A percentile compares a stretch with the other conserved stretches of the same genome.
These are phyloP conservation scores for Pterobdella sp. DNA, from an alignment of 2,888 invertebrate genomes.

Conservation along the genomic window DNA sequence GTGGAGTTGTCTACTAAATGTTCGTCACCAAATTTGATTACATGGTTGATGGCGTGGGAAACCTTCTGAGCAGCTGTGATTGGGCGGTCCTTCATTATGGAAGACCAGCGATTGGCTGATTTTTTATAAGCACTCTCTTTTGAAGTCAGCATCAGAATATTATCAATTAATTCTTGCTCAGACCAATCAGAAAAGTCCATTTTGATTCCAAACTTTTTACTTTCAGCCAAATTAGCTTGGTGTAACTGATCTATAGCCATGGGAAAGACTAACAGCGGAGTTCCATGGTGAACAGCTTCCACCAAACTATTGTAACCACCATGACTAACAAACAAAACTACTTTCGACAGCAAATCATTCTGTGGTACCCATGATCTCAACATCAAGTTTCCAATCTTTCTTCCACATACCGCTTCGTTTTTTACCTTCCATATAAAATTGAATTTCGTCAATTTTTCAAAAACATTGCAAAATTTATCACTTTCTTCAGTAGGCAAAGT, in stretches of 20 bases:
- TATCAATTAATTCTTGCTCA: constrained; percentile 25
- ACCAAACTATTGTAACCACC: constrained; percentile 30
- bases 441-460: constrained; percentile 8
- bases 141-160: constrained; percentile 14
- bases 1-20: constrained; percentile 17
- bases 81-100: constrained; percentile 23
- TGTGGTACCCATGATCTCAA: constrained; percentile 31
- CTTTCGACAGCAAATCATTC: constrained; percentile 31
- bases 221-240: constrained; percentile 19
- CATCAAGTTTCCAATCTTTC: constrained; percentile 6
- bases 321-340: constrained; percentile 30
- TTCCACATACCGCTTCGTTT: constrained; percentile 11
- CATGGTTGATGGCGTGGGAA: constrained; percentile 21
- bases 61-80: constrained; percentile 22
- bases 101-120: constrained; percentile 2
- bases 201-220: constrained; percentile 26
- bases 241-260: constrained; percentile 26
- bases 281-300: constrained; percentile 29
- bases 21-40: constrained; percentile 21
- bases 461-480: constrained; percentile 29
- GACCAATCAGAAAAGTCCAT: constrained; percentile 29
- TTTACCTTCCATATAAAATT: constrained; percentile 28
- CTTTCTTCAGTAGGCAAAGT: constrained; percentile 11
- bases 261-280: constrained; percentile 30
- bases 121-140: constrained; percentile 19